Base-by-base conservation (phyloP, 1,140 invertebrate species). In the Araneus ventricosus region DNA sequence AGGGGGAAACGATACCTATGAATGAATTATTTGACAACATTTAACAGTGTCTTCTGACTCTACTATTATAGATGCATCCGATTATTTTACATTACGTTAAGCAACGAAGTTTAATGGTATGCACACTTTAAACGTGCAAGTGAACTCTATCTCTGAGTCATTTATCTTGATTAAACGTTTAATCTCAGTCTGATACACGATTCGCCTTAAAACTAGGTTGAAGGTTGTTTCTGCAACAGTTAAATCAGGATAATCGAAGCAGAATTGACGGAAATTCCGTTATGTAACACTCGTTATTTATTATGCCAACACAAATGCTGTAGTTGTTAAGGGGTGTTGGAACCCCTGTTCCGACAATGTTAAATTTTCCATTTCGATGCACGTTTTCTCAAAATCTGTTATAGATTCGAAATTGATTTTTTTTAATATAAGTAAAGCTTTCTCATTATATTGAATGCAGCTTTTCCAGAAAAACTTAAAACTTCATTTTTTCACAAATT, bases 151-250 rank as follows among this genome's bases (percentile, higher is more conserved):
- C 17, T 30, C 17, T 20, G 0, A 34, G 27, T 79, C 27, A 79
- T 79, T 37, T 37, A 79, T 79, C 70, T 79, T 79, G 70, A 79
- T 79, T 79, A 79, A 79, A 10, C 34, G 5, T 79, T 34, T 79
- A 79, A 79, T 79, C 70, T 79, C 27, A 34, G 27, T 37, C 70
- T 6, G 70, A 37, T 79, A 79, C 70, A 79, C 34, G 34, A 79
- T 30, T 52, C 17, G 45, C 70, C 70, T 37, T 30, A 34, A 30
- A 79, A 30, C 34, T 27, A 17, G 34, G 70, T 37, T 37, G 34
- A 37, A 79, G 70, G 70, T 79, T 37, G 17, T 37, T 79, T 7
- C 24, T 79, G 70, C 6, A n/a, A 20, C n/a, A 63, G 59, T 22
- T 34, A 20, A 79, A 79, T 79, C 34, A 79, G 70, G 27, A 4